Evolutionary conservation across 2,797 vertebrate genomes (phyloP).

Genomic region (Taenioides sp.): DNA sequence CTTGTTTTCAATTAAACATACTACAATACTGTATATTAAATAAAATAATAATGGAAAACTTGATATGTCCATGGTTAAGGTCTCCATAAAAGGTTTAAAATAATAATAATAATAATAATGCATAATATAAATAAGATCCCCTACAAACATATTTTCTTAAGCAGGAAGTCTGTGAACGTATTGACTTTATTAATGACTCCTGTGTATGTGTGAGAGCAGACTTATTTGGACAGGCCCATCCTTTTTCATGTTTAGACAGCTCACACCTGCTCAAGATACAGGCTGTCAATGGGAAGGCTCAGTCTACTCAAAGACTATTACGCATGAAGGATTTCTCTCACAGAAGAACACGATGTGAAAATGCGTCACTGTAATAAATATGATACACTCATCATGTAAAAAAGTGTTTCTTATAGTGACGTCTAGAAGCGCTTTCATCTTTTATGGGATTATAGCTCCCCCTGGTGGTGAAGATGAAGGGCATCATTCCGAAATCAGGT

Average conservation of each 20-base stretch:
- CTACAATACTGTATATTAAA: too few species aligned
- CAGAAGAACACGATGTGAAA: background rate
- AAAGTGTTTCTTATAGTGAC: background rate
- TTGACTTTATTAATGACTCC: background rate
- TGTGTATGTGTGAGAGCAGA: background rate
- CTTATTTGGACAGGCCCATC: conserved; percentile 4
- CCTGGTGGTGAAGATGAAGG: conserved; percentile 44
- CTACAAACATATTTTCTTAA: background rate
- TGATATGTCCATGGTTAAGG: too few species aligned
- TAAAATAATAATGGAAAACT: too few species aligned
- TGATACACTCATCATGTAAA: background rate
- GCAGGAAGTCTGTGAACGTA: background rate
- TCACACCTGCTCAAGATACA: background rate
- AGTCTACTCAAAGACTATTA: background rate
- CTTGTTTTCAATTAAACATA: too few species aligned
- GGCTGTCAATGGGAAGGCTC: background rate
- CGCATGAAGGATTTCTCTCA: background rate
- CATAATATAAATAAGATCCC: background rate
- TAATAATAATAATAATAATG: background rate
- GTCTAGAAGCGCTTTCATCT: too few species aligned
- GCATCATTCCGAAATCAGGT: background rate
- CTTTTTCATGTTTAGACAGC: background rate
- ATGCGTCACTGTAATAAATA: background rate
- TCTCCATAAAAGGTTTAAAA: background rate
- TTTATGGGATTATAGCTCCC: conserved; percentile 21